Percentiles rank a stretch among this genome's conserved stretches.
phyloP scores from a whole-genome alignment of 1,140 invertebrate species.

The Drosophila suzukii region DNA sequence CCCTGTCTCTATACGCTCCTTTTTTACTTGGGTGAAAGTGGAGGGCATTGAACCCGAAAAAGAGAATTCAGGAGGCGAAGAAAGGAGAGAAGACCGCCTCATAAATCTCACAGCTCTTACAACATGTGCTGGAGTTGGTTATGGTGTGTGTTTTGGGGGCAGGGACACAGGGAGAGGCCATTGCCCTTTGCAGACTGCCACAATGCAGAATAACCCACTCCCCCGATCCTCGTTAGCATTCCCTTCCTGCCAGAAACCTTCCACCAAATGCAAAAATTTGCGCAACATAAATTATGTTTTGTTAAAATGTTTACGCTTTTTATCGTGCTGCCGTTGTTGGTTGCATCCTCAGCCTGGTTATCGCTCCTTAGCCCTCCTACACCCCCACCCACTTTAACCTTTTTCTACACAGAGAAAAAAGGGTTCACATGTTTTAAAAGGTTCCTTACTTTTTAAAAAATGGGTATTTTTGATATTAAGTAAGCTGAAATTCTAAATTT shows the following conservation, averaged over 20 bases:
- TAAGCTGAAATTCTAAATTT: no score
- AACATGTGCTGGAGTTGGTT: constrained; percentile 41
- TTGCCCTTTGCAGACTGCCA: constrained; percentile 37
- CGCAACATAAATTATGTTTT: constrained; percentile 81
- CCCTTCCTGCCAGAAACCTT: constrained; percentile 9
- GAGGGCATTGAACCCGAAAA: constrained; percentile 53
- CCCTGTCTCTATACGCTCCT: neutral
- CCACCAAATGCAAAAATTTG: constrained; percentile 64
- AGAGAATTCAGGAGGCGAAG: constrained; percentile 38
- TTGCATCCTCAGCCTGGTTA: constrained; percentile 39
- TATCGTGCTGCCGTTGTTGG: constrained; percentile 28
- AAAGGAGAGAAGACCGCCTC: constrained; percentile 46
- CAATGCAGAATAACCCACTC: constrained; percentile 30
- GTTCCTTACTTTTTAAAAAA: no score
- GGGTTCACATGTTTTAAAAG: no score
- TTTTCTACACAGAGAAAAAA: neutral
- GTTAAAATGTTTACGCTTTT: constrained; percentile 69
- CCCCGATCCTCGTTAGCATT: neutral
- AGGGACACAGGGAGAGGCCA: constrained; percentile 12
- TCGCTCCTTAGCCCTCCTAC: constrained; percentile 20
- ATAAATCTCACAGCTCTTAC: constrained; percentile 57
- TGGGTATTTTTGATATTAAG: no score
- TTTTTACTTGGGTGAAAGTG: constrained; percentile 60
- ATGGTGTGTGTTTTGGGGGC: neutral
- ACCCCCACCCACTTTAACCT: neutral